phyloP scores from a whole-genome alignment of 35 echinoderm and acorn worm genomes.

The Hemicentrotus pulcherrimus region DNA sequence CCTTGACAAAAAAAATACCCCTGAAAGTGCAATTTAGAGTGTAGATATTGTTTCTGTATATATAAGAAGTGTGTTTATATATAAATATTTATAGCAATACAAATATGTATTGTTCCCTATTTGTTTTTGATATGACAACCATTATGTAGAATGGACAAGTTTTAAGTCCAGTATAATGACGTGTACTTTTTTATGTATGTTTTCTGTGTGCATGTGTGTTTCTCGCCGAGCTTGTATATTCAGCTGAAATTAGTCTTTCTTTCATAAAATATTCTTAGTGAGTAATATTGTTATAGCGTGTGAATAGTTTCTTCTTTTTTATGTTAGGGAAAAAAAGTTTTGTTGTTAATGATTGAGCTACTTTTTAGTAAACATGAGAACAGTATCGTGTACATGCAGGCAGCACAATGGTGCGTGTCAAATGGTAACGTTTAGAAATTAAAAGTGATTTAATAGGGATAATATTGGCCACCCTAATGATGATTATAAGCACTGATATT shows the following conservation, averaged over 20 bases:
- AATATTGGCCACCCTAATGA: no score
- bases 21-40: conserved; percentile 11
- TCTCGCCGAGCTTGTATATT: neutral
- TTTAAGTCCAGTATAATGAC: neutral
- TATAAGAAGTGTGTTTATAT: neutral
- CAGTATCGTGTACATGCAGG: no score
- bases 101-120: neutral
- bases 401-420: no score
- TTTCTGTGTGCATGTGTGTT: neutral
- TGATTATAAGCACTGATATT: no score
- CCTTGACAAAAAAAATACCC: neutral
- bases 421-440: no score
- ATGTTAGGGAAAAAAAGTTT: no score
- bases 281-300: neutral
- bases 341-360: no score
- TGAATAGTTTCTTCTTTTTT: neutral
- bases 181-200: neutral
- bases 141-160: neutral
- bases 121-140: neutral
- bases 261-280: neutral
- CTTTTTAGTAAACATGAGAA: neutral
- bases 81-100: conserved; percentile 9
- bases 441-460: no score
- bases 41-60: neutral
- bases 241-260: conserved; percentile 1